Evolutionary conservation across 1,140 invertebrate species (phyloP).

Genomic region (Aethina tumida): DNA sequence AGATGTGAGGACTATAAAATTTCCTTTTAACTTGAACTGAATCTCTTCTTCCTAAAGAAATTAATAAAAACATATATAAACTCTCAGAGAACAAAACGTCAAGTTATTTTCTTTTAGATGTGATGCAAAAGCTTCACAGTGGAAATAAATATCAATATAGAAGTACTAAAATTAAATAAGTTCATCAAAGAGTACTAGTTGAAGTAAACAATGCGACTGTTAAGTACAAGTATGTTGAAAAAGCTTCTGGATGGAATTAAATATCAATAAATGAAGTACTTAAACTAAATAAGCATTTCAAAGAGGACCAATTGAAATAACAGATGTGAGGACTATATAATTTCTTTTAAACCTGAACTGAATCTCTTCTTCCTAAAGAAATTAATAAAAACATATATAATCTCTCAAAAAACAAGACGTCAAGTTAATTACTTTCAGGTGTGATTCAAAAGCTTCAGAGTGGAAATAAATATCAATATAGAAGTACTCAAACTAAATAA

Average conservation of each 20-base stretch:
- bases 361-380: not conserved
- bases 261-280: not conserved
- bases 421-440: slow-evolving; percentile 1
- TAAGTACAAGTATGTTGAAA: too few species aligned
- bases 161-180: not conserved
- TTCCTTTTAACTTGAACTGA: slow-evolving; percentile 1
- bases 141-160: not conserved
- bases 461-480: not conserved
- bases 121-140: not conserved
- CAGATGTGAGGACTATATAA: not conserved
- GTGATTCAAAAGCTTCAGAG: not conserved
- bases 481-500: not conserved
- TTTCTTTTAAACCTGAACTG: slow-evolving; percentile 2
- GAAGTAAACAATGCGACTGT: too few species aligned
- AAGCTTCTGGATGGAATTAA: too few species aligned
- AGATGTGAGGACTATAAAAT: not conserved
- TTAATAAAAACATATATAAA: not conserved
- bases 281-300: not conserved
- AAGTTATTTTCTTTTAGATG: not conserved
- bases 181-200: not conserved
- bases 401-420: not conserved
- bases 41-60: not conserved
- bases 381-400: not conserved
- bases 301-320: slow-evolving; percentile 3
- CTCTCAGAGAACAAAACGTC: not conserved